Base-by-base conservation (phyloP, 1,140 invertebrate species). In the Hypsibius dujardini region DNA sequence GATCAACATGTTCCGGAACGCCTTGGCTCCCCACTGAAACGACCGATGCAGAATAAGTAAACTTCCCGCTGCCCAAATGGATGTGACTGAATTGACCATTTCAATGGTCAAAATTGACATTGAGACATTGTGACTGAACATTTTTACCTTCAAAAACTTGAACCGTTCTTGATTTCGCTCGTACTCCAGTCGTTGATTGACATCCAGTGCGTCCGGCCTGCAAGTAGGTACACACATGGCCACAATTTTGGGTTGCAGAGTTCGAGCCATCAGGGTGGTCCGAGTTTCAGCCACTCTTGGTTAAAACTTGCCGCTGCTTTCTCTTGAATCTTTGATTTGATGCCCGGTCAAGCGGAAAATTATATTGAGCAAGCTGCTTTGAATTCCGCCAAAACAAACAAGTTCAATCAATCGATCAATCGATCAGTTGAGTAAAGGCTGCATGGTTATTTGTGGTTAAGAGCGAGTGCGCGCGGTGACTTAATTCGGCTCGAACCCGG, bases 111-210 rank as follows among this genome's bases (percentile, higher is more conserved):
- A 56, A 56, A 56, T 12, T 56, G 7, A 56, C n/a, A 56, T 56
- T 56, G n/a, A 56, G 7, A n/a, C 14, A 71, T 42, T 40, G 42
- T 15, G 42, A 0, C 14, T 72, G 2, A 47, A 72, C 46, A 72
- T 62, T 74, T 73, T 77, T 78, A 89, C 88, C 85, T 97, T 96
- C 1, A 97, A 80, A 79, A 98, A 98, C 72, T 87, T 86, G 79
- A 98, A 98, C 75, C 95, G 83, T 79, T 98, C 95, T 76, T 88
- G 88, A 79, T 98, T 98, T 73, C 95, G 85, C 78, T 93, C 88
- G 81, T 97, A 97, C 79, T 98, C 95, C 47, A 97, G 77, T 56
- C 92, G 87, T 81, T 98, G 89, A 81, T 98, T 98, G 77, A 93
- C 92, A 74, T 88, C 84, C 56, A 95, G 79, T 0, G 95, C 89